Conservation (phyloP, 1,140 invertebrate genomes). For the Dinoponera quadriceps region DNA sequence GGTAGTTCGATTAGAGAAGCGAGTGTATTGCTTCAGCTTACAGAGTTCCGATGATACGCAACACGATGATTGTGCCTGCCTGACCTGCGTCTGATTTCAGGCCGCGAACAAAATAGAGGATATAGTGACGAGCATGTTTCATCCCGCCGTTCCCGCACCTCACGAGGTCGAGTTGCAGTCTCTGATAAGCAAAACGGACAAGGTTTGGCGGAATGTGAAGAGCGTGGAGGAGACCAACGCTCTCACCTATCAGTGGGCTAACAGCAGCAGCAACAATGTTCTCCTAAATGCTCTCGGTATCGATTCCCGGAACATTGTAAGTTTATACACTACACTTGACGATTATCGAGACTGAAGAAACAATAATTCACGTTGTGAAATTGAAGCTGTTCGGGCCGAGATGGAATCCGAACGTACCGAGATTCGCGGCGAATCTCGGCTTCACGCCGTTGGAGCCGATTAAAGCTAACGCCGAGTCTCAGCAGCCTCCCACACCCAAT, state of each 20-base stretch:
- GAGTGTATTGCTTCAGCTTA: constrained; percentile 21
- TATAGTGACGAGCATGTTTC: constrained; percentile 83
- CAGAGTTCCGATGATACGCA: neutral
- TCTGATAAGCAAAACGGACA: constrained; percentile 78
- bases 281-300: constrained; percentile 91
- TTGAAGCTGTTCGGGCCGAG: constrained; percentile 91
- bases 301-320: constrained; percentile 94
- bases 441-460: constrained; percentile 91
- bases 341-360: neutral
- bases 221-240: constrained; percentile 90
- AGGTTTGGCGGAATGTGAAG: constrained; percentile 86
- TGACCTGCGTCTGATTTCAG: constrained; percentile 71
- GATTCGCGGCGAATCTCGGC: constrained; percentile 92
- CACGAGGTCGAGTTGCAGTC: constrained; percentile 76
- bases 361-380: constrained; percentile 47
- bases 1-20: constrained; percentile 6
- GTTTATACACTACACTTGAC: constrained; percentile 79
- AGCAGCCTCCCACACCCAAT: constrained; percentile 69
- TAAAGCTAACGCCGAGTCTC: constrained; percentile 85
- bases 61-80: neutral
- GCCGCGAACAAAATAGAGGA: constrained; percentile 83
- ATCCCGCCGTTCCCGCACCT: constrained; percentile 69
- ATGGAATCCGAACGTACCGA: constrained; percentile 91
- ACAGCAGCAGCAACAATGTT: constrained; percentile 89
- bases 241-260: constrained; percentile 90